Base-by-base conservation (phyloP, 2,888 invertebrate species). In the Ceratothoa steindachneri region DNA sequence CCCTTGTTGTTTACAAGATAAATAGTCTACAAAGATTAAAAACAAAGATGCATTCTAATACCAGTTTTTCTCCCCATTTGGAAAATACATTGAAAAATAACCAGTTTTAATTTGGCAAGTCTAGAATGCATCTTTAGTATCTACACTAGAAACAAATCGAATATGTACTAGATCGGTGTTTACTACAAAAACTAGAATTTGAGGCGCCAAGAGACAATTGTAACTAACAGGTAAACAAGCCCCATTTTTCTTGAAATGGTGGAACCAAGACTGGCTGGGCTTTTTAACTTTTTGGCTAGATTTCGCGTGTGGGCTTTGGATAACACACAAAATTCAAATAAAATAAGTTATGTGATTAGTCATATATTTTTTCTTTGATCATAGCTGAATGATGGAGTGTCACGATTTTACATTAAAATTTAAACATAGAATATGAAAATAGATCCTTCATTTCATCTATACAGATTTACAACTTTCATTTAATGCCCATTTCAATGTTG, bases 401-500 rank as follows among this genome's bases (percentile, higher is more conserved):
- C 5, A 41, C 15, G 41, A 41, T 41, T 41, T 72, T 60, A 77
- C 74, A 77, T 67, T 68, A 72, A 73, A 70, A 75, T 71, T 75
- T 74, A 74, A 77, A 77, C 77, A 77, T 73, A 77, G 75, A 77
- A 74, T 77, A 77, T 71, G 77, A 77, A 77, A 77, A 77, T 77
- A 41, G 41, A 77, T 72, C n/a, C n/a, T n/a, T n/a, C 74, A 75
- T 77, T 41, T 77, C 75, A 74, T 71, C 77, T 77, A 74, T 77
- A 77, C 77, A 77, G 77, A 77, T 77, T 77, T 77, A 73, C 73
- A 73, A 70, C 7, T 41, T 41, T 41, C 15, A 41, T 41, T 41
- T 74, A 77, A 72, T 77, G 74, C 74, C 74, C 77, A 41, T 41
- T 41, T 41, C 15, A 41, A 41, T 41, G 15, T 41, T 41, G 5